Conservation (phyloP, 1,140 invertebrate genomes). For the Limonius californicus region DNA sequence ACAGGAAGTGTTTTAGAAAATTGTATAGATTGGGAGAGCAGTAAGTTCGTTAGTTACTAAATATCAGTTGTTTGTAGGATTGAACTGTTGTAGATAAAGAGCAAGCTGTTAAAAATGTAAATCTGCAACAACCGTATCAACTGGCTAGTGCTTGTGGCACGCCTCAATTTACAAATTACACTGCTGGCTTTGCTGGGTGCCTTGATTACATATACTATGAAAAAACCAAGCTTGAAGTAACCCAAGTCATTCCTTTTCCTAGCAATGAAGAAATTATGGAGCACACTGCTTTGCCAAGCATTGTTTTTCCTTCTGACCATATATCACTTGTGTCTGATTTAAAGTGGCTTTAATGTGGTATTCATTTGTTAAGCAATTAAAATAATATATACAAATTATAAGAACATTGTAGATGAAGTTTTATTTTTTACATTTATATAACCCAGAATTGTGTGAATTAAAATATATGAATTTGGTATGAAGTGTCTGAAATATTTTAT, state of each 20-base stretch:
- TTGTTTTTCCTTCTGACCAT: slow-evolving; percentile 91
- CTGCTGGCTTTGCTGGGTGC: slow-evolving; percentile 76
- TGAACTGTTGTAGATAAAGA: too few species aligned
- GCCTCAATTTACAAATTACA: slow-evolving; percentile 83
- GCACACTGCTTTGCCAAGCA: slow-evolving; percentile 76
- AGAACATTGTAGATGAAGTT: too few species aligned
- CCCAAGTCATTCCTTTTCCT: slow-evolving; percentile 76
- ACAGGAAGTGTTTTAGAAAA: slow-evolving; percentile 59
- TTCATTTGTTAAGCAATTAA: too few species aligned
- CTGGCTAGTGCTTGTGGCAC: slow-evolving; percentile 73
- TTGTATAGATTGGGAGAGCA: slow-evolving; percentile 71
- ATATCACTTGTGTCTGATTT: slow-evolving; percentile 83
- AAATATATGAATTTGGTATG: too few species aligned
- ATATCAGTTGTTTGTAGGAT: too few species aligned
- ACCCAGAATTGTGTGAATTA: too few species aligned
- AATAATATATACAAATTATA: too few species aligned
- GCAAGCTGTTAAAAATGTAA: slow-evolving; percentile 59
- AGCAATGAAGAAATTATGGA: slow-evolving; percentile 69
- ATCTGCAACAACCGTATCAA: slow-evolving; percentile 58
- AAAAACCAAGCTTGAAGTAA: slow-evolving; percentile 59
- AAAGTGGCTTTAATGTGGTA: too few species aligned
- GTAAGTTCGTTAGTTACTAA: too few species aligned
- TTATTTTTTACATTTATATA: too few species aligned
- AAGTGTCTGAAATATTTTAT: too few species aligned
- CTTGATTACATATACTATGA: slow-evolving; percentile 93